Base-by-base conservation (phyloP, 2,113 vertebrate genomes). In the Donacobius atricapilla region DNA sequence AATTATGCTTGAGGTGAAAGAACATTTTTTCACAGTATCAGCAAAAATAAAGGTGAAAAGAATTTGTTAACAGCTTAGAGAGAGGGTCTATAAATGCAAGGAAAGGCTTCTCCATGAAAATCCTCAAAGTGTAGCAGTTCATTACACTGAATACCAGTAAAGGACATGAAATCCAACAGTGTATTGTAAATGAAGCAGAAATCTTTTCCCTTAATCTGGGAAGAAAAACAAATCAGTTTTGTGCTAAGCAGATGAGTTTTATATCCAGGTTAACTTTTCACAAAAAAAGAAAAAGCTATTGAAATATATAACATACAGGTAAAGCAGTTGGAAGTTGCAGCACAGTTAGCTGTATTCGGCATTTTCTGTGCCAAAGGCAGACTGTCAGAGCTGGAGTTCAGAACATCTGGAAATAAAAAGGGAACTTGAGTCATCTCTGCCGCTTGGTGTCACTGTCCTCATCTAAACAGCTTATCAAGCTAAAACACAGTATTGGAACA, bases 361-460 rank as follows among this genome's bases (percentile, higher is more conserved):
- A 71, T 81, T 63, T 47, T 68, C 37, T 69, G 16, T 65, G 37
- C 25, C 1, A 1, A 37, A 50, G 48, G 16, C 30, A 20, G 42
- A 11, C 15, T 15, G 13, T 30, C 66, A 57, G 51, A 77, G 30
- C 33, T 80, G 16, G 17, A 77, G 47, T 54, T 72, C 14, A 44
- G 37, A 80, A 50, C 10, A 68, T 47, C 45, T 45, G 14, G 33
- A 1, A 5, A 7, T 13, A 39, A 42, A 35, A 54, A 3, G 3
- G 20, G 35, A 8, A 44, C 53, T 57, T 47, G 37, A 68, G 18
- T 69, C 4, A 15, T 25, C 9, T 64, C 47, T 48, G 57, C 98
- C 98, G 30, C 97, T 57, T 77, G 98, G 95, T 97, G 97, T 75
- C 97, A 93, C 92, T 97, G 18, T 96, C 73, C 39, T 57, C 95